phyloP scores from a whole-genome alignment of 1,140 invertebrate species.

The Polypedilum pembai region DNA sequence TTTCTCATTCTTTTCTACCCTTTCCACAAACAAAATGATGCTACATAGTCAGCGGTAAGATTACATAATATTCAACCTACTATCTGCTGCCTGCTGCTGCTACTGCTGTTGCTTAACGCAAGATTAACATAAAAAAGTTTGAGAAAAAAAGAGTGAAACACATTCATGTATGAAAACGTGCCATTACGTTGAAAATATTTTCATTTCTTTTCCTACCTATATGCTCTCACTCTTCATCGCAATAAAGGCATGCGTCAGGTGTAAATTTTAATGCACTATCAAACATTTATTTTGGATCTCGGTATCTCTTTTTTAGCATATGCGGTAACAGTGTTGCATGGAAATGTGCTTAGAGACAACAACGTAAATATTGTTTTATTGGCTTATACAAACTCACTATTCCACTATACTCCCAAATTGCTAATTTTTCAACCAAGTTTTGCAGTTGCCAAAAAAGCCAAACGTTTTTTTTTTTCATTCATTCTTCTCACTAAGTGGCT shows the following conservation, averaged over 20 bases:
- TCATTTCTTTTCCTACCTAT: background rate
- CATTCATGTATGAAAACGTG: background rate
- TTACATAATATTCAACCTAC: background rate
- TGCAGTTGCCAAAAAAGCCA: too few relatives aligned
- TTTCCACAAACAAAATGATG: background rate
- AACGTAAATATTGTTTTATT: too few relatives aligned
- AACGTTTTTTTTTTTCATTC: too few relatives aligned
- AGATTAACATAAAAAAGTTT: slow-evolving; percentile 16
- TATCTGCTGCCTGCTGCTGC: background rate
- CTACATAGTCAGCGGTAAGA: background rate
- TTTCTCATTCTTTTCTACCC: background rate
- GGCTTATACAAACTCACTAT: too few relatives aligned
- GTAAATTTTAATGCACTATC: background rate
- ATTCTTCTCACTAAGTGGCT: slow-evolving; percentile 19
- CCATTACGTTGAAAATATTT: background rate
- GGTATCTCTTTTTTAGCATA: too few relatives aligned
- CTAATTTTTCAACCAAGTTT: too few relatives aligned
- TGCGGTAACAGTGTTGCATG: too few relatives aligned
- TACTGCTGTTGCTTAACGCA: background rate
- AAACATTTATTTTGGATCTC: background rate
- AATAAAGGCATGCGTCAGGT: slow-evolving; percentile 16
- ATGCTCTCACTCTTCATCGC: background rate
- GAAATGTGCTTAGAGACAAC: too few relatives aligned
- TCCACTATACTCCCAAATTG: too few relatives aligned
- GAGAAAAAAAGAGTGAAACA: background rate